Conservation (phyloP, 2,888 invertebrate species). For the Dynastes maya region DNA sequence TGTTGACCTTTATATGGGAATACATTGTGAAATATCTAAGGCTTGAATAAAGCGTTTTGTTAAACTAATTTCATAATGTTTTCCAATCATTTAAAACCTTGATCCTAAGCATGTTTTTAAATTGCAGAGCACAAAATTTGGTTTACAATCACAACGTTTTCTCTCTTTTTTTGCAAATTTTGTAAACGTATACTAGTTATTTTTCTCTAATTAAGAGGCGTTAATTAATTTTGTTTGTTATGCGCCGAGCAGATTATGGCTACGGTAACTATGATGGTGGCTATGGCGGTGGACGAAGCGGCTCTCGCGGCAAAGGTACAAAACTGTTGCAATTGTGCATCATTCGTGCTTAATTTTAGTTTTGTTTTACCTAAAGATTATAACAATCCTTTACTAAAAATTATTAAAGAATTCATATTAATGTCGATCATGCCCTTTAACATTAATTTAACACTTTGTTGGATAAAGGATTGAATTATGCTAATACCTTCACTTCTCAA, state of each 20-base stretch:
- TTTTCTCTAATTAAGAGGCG: slow-evolving; percentile 23
- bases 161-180: slow-evolving; percentile 37
- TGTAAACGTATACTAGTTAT: slow-evolving; percentile 28
- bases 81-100: slow-evolving; percentile 72
- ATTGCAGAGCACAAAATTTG: slow-evolving; percentile 48
- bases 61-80: slow-evolving; percentile 79
- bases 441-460: slow-evolving; percentile 39
- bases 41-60: slow-evolving; percentile 80
- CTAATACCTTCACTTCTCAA: slow-evolving; percentile 43
- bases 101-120: slow-evolving; percentile 48
- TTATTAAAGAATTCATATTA: slow-evolving; percentile 3
- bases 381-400: slow-evolving; percentile 50
- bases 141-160: slow-evolving; percentile 30
- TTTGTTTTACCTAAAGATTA: slow-evolving; percentile 35
- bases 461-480: slow-evolving; percentile 48
- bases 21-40: slow-evolving; percentile 76
- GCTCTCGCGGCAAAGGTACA: slow-evolving; percentile 91
- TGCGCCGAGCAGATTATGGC: slow-evolving; percentile 84
- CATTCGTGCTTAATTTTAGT: slow-evolving; percentile 48
- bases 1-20: slow-evolving; percentile 73
- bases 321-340: slow-evolving; percentile 50
- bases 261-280: slow-evolving; percentile 92
- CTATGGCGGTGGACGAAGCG: slow-evolving; percentile 88
- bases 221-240: slow-evolving; percentile 61
- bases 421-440: slow-evolving; percentile 9